Base-by-base conservation (phyloP, 2,888 invertebrate genomes). In the Lasioglossum figueresi region DNA sequence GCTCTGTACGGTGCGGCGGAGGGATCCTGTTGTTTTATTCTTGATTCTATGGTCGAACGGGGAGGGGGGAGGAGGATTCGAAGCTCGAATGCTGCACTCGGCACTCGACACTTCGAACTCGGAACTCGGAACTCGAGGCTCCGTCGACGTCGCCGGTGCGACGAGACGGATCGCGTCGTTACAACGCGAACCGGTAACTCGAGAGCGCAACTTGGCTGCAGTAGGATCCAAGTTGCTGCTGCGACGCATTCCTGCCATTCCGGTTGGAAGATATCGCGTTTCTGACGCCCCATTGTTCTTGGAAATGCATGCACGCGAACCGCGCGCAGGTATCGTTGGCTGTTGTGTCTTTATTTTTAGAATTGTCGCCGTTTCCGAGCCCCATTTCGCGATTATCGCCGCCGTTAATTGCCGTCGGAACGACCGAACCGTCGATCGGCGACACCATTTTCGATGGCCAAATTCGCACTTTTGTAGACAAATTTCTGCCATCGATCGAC, bases 181-280 rank as follows among this genome's bases (percentile, higher is more conserved):
- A 43, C 45, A 63, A 68, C 5, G 68, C 48, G 68, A 31, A 27
- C n/a, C 59, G 80, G 86, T 89, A 92, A 92, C 88, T 76, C 87
- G 88, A 87, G 88, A 88, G 85, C 70, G 72, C 79, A 83, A 87
- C 80, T 83, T 68, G 66, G 75, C 63, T 76, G 77, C 72, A 82
- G 82, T 76, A 74, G 79, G 56, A 79, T 68, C 56, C 79, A 73
- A 79, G 83, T 82, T 76, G 82, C 84, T 76, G 81, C 78, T 48
- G 66, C 78, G 43, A 90, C 83, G 75, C 88, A 85, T 90, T 90
- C 88, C 79, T 83, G 68, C 40, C 70, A 83, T 90, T 90, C 76
- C 76, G 63, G 48, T 43, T 63, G 52, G 70, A 76, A 79, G 82
- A 84, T 87, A 87, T 87, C 89, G 75, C 79, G 81, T 85, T 68